Evolutionary conservation across 2,797 vertebrate species (phyloP).

Genomic region (Xiphophorus birchmanni): DNA sequence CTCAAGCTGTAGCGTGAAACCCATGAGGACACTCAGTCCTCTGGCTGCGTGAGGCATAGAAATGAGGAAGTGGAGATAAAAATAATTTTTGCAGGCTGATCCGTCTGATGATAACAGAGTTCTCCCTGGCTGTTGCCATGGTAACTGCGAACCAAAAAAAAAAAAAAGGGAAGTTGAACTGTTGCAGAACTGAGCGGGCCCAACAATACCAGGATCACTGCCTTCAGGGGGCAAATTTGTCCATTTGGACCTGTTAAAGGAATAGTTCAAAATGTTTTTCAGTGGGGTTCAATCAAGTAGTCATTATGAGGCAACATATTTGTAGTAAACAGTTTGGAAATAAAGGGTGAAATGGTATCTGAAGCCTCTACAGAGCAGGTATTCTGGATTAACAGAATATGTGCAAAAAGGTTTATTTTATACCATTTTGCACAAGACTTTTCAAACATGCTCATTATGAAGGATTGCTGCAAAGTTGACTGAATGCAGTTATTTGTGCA

Average conservation of each 20-base stretch:
- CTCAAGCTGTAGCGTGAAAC: conserved; percentile 50
- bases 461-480: neutral
- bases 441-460: neutral
- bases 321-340: neutral
- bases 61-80: conserved; percentile 75
- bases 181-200: conserved; percentile 65
- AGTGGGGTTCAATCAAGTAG: neutral
- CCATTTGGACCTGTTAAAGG: neutral
- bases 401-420: neutral
- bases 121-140: conserved; percentile 71
- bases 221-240: neutral
- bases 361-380: neutral
- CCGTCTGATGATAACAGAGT: conserved; percentile 61
- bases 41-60: conserved; percentile 42
- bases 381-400: neutral
- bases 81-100: conserved; percentile 66
- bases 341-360: neutral
- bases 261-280: neutral
- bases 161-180: conserved; percentile 60
- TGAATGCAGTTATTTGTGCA: neutral
- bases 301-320: neutral
- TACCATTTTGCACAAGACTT: neutral
- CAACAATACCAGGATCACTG: neutral
- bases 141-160: conserved; percentile 51
- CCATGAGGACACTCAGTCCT: conserved; percentile 53